Base-by-base conservation (phyloP, 2,888 invertebrate species). In the Sarcophaga variegata region DNA sequence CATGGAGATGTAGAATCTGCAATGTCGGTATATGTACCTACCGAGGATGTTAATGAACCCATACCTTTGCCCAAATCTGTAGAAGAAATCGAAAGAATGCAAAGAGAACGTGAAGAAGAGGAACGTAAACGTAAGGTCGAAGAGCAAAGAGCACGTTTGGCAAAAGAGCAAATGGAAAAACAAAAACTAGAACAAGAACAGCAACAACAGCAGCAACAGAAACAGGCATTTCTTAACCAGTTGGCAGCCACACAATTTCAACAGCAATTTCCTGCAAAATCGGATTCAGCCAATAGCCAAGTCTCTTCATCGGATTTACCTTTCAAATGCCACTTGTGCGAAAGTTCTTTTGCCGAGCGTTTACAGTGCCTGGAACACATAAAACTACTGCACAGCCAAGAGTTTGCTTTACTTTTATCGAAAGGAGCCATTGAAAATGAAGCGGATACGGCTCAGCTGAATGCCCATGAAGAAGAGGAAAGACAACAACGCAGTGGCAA, bases 311-410 rank as follows among this genome's bases (percentile, higher is more conserved):
- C 95, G 2, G 97, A 97, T 88, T 93, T 97, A 78, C 97, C 97
- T 8, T 98, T 97, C 94, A 98, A 98, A 93, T 99, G 99, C 91
- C 98, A 98, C 93, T 94, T 99, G 1, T 99, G 99, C 92, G 98
- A 98, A 90, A 96, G 96, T 11, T 97, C 97, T 0, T 98, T 97
- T 91, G 95, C 95, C 0, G 97, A 97, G 66, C 94, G 98, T 3
- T 95, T 96, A 85, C 96, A 96, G 22, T 97, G 97, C 27, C 94
- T 98, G 85, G 96, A 96, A 49, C 98, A 98, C 91, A 96, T 98
- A 89, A 96, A 96, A 88, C 94, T 95, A 27, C 94, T 94, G 64
- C 98, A 98, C 91, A 93, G 95, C 0, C 94, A 96, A 6, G 98
- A 98, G 89, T 98, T 97, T 92, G 96, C 96, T 60, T 94, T 97